A percentile compares a stretch with the other conserved stretches of the same genome.
Conservation (phyloP, 1,140 invertebrate genomes). For the Zaprionus vittiger region DNA sequence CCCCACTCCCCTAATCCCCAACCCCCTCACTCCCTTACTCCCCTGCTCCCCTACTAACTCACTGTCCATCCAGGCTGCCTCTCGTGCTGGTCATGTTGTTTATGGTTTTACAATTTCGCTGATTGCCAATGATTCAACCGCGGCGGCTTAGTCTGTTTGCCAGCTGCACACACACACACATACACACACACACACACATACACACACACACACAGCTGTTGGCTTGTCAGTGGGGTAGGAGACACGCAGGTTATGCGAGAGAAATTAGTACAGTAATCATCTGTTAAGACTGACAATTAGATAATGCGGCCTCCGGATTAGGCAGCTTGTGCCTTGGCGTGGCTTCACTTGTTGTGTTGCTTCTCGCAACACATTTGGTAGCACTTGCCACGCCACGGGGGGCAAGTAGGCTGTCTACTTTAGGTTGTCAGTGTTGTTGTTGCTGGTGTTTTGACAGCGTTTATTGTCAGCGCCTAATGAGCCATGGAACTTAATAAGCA, state of each 20-base stretch:
- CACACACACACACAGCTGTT: not conserved
- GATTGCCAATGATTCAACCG: slow-evolving; percentile 64
- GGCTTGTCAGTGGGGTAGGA: not conserved
- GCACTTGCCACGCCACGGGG: slow-evolving; percentile 8
- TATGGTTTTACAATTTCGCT: slow-evolving; percentile 76
- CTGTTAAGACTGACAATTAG: slow-evolving; percentile 77
- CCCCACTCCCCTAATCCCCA: not conserved
- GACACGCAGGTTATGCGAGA: slow-evolving; percentile 47
- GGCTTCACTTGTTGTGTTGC: slow-evolving; percentile 29
- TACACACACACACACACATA: not conserved
- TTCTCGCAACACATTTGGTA: slow-evolving; percentile 33
- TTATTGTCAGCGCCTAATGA: slow-evolving; percentile 77
- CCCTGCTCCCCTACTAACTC: not conserved
- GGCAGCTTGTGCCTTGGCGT: slow-evolving; percentile 35
- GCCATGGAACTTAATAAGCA: slow-evolving; percentile 82
- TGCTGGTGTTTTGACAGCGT: slow-evolving; percentile 64
- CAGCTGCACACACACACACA: slow-evolving; percentile 29
- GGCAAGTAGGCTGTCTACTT: not conserved
- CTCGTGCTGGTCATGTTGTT: slow-evolving; percentile 56
- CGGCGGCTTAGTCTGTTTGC: slow-evolving; percentile 52
- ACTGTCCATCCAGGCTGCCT: not conserved
- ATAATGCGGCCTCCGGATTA: slow-evolving; percentile 71
- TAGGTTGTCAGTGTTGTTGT: slow-evolving; percentile 12
- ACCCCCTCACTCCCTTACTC: not conserved
- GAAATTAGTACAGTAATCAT: slow-evolving; percentile 81